Evolutionary conservation across 2,888 invertebrate species (phyloP).

Genomic region (Drosophila rellima): DNA sequence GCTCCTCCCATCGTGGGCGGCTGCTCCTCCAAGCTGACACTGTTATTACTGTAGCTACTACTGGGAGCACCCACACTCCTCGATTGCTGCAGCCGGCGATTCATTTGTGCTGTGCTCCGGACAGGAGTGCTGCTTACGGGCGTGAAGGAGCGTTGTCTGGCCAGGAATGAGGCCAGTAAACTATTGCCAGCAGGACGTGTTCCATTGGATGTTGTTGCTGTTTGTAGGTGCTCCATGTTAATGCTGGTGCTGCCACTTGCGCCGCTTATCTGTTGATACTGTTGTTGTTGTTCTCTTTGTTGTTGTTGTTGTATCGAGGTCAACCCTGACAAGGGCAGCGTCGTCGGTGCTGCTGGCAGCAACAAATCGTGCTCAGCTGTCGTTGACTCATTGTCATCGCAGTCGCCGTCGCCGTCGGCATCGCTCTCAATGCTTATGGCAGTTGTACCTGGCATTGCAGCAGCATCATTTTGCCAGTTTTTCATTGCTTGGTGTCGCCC

Average conservation of each 20-base stretch:
- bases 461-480: conserved; percentile 64
- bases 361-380: conserved; percentile 71
- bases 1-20: background rate
- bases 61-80: conserved; percentile 49
- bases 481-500: conserved; percentile 52
- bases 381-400: conserved; percentile 74
- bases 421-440: conserved; percentile 54
- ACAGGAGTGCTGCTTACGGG: conserved; percentile 56
- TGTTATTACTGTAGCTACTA: conserved; percentile 15
- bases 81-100: conserved; percentile 60
- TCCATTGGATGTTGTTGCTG: conserved; percentile 35
- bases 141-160: conserved; percentile 65
- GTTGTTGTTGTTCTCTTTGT: conserved; percentile 16
- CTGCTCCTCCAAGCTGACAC: conserved; percentile 40
- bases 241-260: conserved; percentile 56
- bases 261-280: conserved; percentile 4
- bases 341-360: conserved; percentile 52
- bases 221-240: conserved; percentile 60
- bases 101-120: conserved; percentile 56
- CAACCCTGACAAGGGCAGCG: conserved; percentile 42
- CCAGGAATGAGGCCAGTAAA: conserved; percentile 63
- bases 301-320: conserved; percentile 40
- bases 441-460: conserved; percentile 9
- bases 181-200: conserved; percentile 45
- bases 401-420: conserved; percentile 67